Evolutionary conservation across 2,113 vertebrate species (phyloP).

Genomic region (Trogon melanurus): DNA sequence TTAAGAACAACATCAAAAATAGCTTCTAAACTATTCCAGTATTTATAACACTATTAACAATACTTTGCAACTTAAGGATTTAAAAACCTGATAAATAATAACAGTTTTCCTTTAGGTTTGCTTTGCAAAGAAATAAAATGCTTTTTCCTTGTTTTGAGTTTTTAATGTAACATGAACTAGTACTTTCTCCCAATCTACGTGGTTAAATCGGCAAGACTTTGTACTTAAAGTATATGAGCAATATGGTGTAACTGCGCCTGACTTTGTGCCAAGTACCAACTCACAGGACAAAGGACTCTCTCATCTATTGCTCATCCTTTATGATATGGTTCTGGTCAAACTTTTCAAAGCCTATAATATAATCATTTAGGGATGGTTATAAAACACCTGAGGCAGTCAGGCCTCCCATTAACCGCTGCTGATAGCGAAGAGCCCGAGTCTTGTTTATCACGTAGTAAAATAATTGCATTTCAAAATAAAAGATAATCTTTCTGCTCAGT

Average conservation of each 20-base stretch:
- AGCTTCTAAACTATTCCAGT: background rate
- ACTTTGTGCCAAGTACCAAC: background rate
- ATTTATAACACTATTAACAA: background rate
- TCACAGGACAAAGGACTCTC: background rate
- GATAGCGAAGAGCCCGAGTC: background rate
- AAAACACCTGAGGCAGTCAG: constrained; percentile 15
- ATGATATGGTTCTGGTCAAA: background rate
- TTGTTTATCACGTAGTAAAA: background rate
- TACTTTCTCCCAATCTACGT: background rate
- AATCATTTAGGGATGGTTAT: background rate
- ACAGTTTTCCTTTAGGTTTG: background rate
- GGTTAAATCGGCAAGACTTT: background rate
- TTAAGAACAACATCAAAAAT: constrained; percentile 19
- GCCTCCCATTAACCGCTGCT: constrained; percentile 17
- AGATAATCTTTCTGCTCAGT: background rate
- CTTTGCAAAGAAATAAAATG: background rate
- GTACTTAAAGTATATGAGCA: background rate
- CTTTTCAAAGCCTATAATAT: background rate
- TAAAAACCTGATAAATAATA: background rate
- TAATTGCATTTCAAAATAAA: constrained; percentile 33
- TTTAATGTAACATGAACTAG: background rate
- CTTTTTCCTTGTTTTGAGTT: background rate
- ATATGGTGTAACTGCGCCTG: background rate
- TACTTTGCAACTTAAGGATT: background rate
- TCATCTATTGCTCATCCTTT: background rate